phyloP scores from a whole-genome alignment of 2,797 vertebrate genomes.

The Lerista edwardsae region DNA sequence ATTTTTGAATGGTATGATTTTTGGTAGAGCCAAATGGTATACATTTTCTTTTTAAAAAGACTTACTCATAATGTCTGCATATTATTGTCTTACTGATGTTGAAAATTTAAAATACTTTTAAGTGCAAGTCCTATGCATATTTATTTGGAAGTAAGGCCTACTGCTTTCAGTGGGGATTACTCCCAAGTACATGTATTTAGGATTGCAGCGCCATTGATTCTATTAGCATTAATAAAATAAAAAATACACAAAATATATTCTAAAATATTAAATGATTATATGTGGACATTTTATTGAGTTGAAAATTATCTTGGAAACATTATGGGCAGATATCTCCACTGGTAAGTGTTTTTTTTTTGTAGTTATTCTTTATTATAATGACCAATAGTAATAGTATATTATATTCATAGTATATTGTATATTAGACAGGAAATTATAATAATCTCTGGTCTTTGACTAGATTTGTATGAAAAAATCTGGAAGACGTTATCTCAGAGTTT shows the following conservation, averaged over 20 bases:
- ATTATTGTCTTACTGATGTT: slow-evolving; percentile 17
- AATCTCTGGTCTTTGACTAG: slow-evolving; percentile 49
- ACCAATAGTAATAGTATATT: slow-evolving; percentile 42
- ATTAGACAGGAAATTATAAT: slow-evolving; percentile 48
- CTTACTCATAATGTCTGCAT: slow-evolving; percentile 35
- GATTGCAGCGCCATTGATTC: background rate
- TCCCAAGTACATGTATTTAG: no score
- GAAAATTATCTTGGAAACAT: slow-evolving; percentile 10
- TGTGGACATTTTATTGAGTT: background rate
- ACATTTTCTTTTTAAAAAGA: background rate
- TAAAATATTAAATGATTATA: slow-evolving; percentile 15
- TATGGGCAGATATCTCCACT: background rate
- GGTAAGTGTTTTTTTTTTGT: slow-evolving; percentile 16
- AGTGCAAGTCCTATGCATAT: background rate
- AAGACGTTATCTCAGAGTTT: slow-evolving; percentile 48
- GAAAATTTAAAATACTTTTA: slow-evolving; percentile 38
- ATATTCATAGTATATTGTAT: slow-evolving; percentile 54
- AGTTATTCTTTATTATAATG: slow-evolving; percentile 32
- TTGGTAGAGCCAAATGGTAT: background rate
- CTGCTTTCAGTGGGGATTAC: no score
- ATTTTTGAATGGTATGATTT: background rate
- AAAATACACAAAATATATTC: background rate
- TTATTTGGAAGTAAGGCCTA: no score
- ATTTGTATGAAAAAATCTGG: slow-evolving; percentile 33
- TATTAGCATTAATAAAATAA: background rate